phyloP scores from a whole-genome alignment of 2,888 invertebrate genomes.

The Parnassius apollo region DNA sequence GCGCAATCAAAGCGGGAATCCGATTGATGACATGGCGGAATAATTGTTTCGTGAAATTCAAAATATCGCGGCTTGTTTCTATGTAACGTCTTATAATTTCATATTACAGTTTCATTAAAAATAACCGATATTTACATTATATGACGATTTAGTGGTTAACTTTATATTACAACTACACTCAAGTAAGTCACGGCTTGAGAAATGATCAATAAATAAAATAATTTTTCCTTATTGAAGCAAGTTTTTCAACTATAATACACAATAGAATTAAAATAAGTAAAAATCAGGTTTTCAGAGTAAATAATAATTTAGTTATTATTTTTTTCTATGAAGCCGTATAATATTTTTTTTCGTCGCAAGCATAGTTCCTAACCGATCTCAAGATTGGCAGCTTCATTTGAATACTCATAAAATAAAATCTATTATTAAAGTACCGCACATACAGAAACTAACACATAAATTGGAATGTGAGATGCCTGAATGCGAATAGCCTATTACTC shows the following conservation, averaged over 20 bases:
- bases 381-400: slow-evolving; percentile 25
- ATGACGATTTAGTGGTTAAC: background rate
- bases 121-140: background rate
- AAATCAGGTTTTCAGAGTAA: slow-evolving; percentile 19
- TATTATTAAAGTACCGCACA: slow-evolving; percentile 26
- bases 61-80: slow-evolving; percentile 67
- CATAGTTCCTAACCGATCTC: slow-evolving; percentile 21
- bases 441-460: slow-evolving; percentile 26
- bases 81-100: slow-evolving; percentile 58
- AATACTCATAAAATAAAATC: slow-evolving; percentile 29
- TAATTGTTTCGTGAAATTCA: slow-evolving; percentile 81
- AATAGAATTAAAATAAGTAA: slow-evolving; percentile 22
- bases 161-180: background rate
- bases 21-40: slow-evolving; percentile 80
- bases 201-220: slow-evolving; percentile 15
- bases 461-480: slow-evolving; percentile 23
- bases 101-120: slow-evolving; percentile 8
- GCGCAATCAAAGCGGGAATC: slow-evolving; percentile 81
- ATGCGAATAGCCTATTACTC: slow-evolving; percentile 30
- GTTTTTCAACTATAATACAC: background rate
- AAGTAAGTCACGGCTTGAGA: background rate
- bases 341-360: slow-evolving; percentile 25
- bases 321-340: slow-evolving; percentile 24
- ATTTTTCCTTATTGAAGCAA: slow-evolving; percentile 17
- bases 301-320: slow-evolving; percentile 20